phyloP scores from a whole-genome alignment of 2,797 vertebrate genomes.

The Malurus splendens region DNA sequence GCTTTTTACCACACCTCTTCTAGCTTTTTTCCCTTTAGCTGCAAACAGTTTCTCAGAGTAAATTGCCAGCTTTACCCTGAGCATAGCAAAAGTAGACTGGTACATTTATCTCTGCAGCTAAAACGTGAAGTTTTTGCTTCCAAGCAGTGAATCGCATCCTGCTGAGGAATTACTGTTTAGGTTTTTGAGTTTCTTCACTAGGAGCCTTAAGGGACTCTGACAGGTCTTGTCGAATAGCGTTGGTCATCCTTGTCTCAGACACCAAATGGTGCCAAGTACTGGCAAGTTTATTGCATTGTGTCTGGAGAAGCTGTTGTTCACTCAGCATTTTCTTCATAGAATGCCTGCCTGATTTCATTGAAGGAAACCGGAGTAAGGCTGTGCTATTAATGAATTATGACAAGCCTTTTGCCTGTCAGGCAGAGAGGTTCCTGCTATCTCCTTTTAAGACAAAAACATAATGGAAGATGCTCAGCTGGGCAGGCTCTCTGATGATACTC shows the following conservation, averaged over 20 bases:
- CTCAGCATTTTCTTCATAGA: conserved; percentile 56
- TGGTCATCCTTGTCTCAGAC: neutral
- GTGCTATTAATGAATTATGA: conserved; percentile 76
- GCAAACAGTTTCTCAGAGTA: neutral
- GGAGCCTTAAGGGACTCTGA: neutral
- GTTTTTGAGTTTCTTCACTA: neutral
- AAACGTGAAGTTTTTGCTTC: neutral
- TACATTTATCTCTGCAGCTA: neutral
- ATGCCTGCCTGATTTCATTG: conserved; percentile 56
- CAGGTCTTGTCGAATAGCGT: neutral
- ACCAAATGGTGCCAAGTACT: conserved; percentile 8
- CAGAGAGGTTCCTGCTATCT: conserved; percentile 64
- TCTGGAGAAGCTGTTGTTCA: conserved; percentile 31
- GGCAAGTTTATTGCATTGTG: conserved; percentile 18
- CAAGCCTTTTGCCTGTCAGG: conserved; percentile 70
- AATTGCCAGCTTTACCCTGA: neutral
- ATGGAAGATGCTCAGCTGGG: conserved; percentile 71
- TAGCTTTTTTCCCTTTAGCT: neutral
- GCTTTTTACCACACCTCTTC: neutral
- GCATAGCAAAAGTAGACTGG: neutral
- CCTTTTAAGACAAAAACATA: conserved; percentile 71
- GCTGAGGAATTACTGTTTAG: neutral
- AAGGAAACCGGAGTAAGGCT: conserved; percentile 64
- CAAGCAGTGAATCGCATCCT: neutral
- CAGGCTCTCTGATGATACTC: conserved; percentile 53